Evolutionary conservation across 2,113 vertebrate genomes (phyloP), one percentile per base, ranked within the genome.

Genomic region (Xerus inauris): DNA sequence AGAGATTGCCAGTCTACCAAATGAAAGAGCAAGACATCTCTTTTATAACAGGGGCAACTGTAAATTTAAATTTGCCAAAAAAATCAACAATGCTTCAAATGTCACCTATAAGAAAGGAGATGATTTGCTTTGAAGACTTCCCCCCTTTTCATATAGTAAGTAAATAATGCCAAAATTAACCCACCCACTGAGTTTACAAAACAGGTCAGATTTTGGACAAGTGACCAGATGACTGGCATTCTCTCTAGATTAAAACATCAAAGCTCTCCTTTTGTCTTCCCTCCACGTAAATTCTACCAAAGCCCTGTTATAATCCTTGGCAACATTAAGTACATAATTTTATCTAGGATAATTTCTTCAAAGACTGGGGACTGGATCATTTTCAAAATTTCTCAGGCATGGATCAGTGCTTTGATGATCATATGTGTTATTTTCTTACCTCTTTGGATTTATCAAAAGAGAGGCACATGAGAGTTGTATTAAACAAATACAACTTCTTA

Each of bases 401-500:
- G 5, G 2, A 32, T 11, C 83, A 96, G 51, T 59, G 16, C 83
- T 89, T 20, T 71, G 64, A 89, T 79, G 30, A 94, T 87, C 30
- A 5, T 62, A 54, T 75, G 35, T 82, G 42, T 47, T 75, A 16
- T 79, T 45, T 73, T 73, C 12, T 86, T 38, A 85, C n/a, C 10
- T 92, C 30, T 73, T 94, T 96, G 16, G 32, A 81, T 62, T 88
- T 96, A 26, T 96, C 13, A 49, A 75, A 67, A 89, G 19, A 28
- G 35, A 93, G 22, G 62, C 5, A 59, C 69, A 62, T 35, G 38
- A 90, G 26, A 87, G 35, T 51, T 20, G 10, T 59, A 32, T 40
- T 79, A 19, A 90, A 72, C 28, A 62, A 89, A 67, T 16, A 87
- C 28, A 89, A 17, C 16, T 40, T 54, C 26, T 49, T n/a, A 51